These are phyloP conservation scores for Zelostemma sp. DNA, from an alignment of 1,140 invertebrate species.

Conservation along the genomic window DNA sequence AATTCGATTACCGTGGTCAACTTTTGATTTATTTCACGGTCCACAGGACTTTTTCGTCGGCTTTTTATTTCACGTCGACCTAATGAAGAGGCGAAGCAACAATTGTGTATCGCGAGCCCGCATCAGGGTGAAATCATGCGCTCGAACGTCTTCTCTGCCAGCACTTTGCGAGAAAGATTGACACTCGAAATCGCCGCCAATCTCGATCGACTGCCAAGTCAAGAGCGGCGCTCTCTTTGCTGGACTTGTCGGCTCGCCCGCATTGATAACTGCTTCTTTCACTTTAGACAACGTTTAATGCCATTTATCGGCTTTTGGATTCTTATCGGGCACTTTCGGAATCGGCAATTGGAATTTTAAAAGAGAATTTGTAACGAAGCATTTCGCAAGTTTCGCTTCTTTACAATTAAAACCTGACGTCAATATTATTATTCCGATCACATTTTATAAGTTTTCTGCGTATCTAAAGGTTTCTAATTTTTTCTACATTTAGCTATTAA, in stretches of 20 bases:
- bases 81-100: slow-evolving; percentile 26
- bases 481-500: too few relatives aligned
- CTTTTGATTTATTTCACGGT: too few relatives aligned
- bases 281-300: neutral
- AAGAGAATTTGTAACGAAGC: too few relatives aligned
- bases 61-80: too few relatives aligned
- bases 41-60: too few relatives aligned
- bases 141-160: slow-evolving; percentile 26
- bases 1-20: too few relatives aligned
- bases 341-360: too few relatives aligned
- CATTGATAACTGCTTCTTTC: slow-evolving; percentile 11
- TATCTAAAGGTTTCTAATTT: too few relatives aligned
- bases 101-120: slow-evolving; percentile 32
- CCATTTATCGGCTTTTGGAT: neutral
- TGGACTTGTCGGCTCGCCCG: slow-evolving; percentile 13
- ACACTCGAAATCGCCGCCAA: slow-evolving; percentile 41
- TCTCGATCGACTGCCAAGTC: slow-evolving; percentile 31
- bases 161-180: slow-evolving; percentile 35
- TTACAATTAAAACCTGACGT: too few relatives aligned
- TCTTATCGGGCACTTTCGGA: neutral
- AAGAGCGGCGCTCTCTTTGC: slow-evolving; percentile 30
- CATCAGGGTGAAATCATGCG: slow-evolving; percentile 33
- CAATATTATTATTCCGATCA: too few relatives aligned
- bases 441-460: too few relatives aligned
- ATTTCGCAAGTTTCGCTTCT: too few relatives aligned